phyloP scores from a whole-genome alignment of 2,888 invertebrate species.

The Crepidodera aurea region DNA sequence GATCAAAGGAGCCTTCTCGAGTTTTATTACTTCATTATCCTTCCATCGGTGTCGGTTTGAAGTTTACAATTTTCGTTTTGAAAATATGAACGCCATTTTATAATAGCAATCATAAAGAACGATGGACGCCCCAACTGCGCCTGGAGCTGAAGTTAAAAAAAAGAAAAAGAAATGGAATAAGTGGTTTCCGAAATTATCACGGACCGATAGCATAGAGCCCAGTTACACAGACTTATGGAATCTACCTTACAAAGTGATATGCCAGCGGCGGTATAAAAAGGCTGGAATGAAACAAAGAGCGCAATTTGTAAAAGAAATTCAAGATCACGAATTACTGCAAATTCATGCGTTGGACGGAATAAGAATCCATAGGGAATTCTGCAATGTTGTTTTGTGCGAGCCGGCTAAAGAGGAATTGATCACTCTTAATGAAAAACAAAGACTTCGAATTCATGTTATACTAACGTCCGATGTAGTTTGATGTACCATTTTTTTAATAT shows the following conservation, averaged over 20 bases:
- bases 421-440: conserved; percentile 51
- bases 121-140: too few species aligned
- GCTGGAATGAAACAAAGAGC: conserved; percentile 64
- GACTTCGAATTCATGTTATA: conserved; percentile 47
- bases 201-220: background rate
- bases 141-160: background rate
- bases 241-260: conserved; percentile 61
- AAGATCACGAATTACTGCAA: conserved; percentile 69
- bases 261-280: conserved; percentile 68
- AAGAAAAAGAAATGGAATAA: background rate
- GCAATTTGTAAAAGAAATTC: conserved; percentile 70
- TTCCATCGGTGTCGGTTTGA: too few species aligned
- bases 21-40: too few species aligned
- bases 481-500: too few species aligned
- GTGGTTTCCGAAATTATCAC: conserved; percentile 3
- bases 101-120: too few species aligned
- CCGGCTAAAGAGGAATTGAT: conserved; percentile 50
- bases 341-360: conserved; percentile 71
- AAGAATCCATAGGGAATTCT: conserved; percentile 71
- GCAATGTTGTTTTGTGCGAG: conserved; percentile 65
- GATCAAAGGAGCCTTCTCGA: too few species aligned
- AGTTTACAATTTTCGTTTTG: too few species aligned
- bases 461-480: too few species aligned
- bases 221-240: conserved; percentile 2
- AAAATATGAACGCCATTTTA: too few species aligned